Evolutionary conservation across 1,140 invertebrate genomes (phyloP).

Genomic region (Drosophila sproati): DNA sequence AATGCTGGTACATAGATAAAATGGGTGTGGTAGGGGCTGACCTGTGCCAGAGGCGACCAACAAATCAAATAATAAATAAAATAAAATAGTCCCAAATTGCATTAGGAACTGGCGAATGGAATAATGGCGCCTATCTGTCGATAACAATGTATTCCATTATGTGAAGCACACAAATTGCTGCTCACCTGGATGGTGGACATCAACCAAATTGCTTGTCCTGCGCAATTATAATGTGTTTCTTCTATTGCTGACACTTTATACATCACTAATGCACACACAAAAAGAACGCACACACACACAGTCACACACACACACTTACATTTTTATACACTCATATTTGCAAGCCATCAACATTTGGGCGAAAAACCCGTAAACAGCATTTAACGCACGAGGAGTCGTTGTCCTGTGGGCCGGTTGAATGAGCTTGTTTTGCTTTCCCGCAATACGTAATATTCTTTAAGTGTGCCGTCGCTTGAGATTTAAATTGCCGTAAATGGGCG

Average conservation of each 20-base stretch:
- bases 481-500: conserved; percentile 33
- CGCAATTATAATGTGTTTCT: conserved; percentile 75
- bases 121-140: conserved; percentile 62
- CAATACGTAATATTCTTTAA: conserved; percentile 30
- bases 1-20: neutral
- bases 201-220: conserved; percentile 67
- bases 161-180: conserved; percentile 60
- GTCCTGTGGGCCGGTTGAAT: conserved; percentile 50
- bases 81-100: conserved; percentile 75
- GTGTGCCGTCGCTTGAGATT: conserved; percentile 20
- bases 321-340: conserved; percentile 14
- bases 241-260: conserved; percentile 40
- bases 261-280: conserved; percentile 24
- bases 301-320: no score
- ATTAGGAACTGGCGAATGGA: conserved; percentile 51
- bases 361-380: conserved; percentile 22
- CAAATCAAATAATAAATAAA: conserved; percentile 71
- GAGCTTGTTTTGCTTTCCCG: conserved; percentile 68
- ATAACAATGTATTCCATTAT: conserved; percentile 63
- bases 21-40: neutral
- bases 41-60: conserved; percentile 20
- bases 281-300: conserved; percentile 16
- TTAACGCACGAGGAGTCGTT: conserved; percentile 57
- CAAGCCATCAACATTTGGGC: conserved; percentile 45
- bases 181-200: conserved; percentile 71